Conservation (phyloP, 2,888 invertebrate species). For the Steinernema carpocapsae region DNA sequence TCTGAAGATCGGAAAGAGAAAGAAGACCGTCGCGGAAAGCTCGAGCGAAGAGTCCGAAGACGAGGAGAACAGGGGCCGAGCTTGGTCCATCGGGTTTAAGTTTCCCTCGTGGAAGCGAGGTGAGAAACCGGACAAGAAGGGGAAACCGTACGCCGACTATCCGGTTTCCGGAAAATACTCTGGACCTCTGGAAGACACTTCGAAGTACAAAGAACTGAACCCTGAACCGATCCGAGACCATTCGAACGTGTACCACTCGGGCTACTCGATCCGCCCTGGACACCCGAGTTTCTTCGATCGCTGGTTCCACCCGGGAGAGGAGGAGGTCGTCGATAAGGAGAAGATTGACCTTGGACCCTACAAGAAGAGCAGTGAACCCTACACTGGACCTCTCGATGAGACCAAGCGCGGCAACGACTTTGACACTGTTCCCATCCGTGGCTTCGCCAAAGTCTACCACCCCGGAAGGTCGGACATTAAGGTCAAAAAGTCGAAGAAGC, state of each 20-base stretch:
- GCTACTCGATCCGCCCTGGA: constrained; percentile 14
- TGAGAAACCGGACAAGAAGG: constrained; percentile 11
- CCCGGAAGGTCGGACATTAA: constrained; percentile 16
- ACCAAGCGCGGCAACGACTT: constrained; percentile 11
- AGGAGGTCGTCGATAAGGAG: constrained; percentile 36
- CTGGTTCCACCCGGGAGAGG: constrained; percentile 32
- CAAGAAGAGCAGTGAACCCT: constrained; percentile 5
- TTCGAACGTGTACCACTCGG: constrained; percentile 46
- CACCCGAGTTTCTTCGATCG: constrained; percentile 33
- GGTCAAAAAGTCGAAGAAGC: constrained; percentile 16
- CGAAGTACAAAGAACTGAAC: constrained; percentile 20
- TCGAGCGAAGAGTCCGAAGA: background rate
- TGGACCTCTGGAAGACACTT: constrained; percentile 35
- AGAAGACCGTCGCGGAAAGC: background rate
- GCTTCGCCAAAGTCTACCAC: constrained; percentile 34
- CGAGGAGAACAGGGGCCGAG: constrained; percentile 1
- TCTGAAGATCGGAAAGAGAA: background rate
- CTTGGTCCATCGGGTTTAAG: constrained; percentile 19
- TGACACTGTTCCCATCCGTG: constrained; percentile 21
- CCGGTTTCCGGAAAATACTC: constrained; percentile 23
- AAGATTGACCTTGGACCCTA: constrained; percentile 23
- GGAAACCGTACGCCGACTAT: constrained; percentile 9
- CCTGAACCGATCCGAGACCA: constrained; percentile 51
- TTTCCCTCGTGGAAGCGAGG: constrained; percentile 18
- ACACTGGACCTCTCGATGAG: constrained; percentile 32